Percentiles rank a stretch among this genome's conserved stretches.
phyloP scores from a whole-genome alignment of 1,140 invertebrate genomes.

The Trypoxylus dichotomus region DNA sequence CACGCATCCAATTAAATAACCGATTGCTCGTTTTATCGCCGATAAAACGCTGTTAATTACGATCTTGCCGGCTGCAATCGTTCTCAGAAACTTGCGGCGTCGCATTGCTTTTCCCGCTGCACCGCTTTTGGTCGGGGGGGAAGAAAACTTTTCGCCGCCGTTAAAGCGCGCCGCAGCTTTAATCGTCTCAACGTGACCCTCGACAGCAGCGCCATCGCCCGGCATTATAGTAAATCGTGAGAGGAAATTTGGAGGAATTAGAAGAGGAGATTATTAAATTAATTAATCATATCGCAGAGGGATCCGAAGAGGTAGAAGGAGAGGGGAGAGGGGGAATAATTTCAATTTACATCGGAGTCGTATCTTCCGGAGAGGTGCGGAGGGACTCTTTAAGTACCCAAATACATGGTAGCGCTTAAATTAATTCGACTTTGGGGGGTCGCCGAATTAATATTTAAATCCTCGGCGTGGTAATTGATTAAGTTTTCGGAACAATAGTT shows the following conservation, averaged over 20 bases:
- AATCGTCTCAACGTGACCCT: neutral
- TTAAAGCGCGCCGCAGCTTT: neutral
- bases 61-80: too few relatives aligned
- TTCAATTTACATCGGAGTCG: neutral
- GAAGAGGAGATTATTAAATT: slow-evolving; percentile 4
- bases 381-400: neutral
- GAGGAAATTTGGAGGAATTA: neutral
- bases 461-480: neutral
- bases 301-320: neutral
- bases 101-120: too few relatives aligned
- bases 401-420: neutral
- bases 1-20: too few relatives aligned
- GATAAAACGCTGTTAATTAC: too few relatives aligned
- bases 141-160: too few relatives aligned
- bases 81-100: too few relatives aligned
- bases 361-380: neutral
- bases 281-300: neutral
- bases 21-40: too few relatives aligned
- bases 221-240: neutral
- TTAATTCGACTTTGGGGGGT: neutral
- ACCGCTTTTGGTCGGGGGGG: too few relatives aligned
- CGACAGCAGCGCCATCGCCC: neutral
- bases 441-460: neutral
- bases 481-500: slow-evolving; percentile 3
- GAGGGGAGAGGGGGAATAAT: neutral